These are phyloP conservation scores for Tenthredo distinguenda DNA, from an alignment of 2,888 invertebrate genomes.

Conservation along the genomic window DNA sequence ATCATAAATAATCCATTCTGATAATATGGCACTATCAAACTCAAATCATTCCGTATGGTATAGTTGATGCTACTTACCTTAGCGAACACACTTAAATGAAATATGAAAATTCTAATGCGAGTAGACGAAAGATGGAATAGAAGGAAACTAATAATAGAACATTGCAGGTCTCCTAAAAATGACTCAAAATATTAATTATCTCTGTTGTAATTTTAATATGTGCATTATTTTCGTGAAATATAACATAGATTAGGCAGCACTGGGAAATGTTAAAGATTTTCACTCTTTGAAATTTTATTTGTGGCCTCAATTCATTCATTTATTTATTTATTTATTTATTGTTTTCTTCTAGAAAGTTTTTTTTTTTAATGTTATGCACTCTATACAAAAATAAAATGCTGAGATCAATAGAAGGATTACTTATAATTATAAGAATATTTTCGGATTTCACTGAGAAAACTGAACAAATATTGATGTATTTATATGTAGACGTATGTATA, in stretches of 20 bases:
- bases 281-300: conserved; percentile 66
- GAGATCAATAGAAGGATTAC: conserved; percentile 72
- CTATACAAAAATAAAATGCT: conserved; percentile 75
- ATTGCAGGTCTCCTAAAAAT: neutral
- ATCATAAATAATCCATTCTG: conserved; percentile 27
- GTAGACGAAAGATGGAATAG: neutral
- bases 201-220: conserved; percentile 62
- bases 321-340: conserved; percentile 60
- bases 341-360: conserved; percentile 58
- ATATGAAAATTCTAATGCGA: neutral
- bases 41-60: neutral
- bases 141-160: neutral
- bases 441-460: conserved; percentile 10
- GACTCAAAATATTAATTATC: neutral
- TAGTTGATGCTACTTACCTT: conserved; percentile 54
- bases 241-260: conserved; percentile 62
- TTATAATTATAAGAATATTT: conserved; percentile 58
- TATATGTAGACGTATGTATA: neutral
- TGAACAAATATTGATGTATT: neutral
- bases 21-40: neutral
- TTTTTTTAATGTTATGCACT: conserved; percentile 38
- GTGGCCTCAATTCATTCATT: conserved; percentile 66
- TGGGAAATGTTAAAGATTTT: conserved; percentile 72
- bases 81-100: neutral
- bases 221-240: conserved; percentile 61